Evolutionary conservation across 1,140 invertebrate species (phyloP), one percentile per base, ranked within the genome.

Genomic region (Cydia pomonella): DNA sequence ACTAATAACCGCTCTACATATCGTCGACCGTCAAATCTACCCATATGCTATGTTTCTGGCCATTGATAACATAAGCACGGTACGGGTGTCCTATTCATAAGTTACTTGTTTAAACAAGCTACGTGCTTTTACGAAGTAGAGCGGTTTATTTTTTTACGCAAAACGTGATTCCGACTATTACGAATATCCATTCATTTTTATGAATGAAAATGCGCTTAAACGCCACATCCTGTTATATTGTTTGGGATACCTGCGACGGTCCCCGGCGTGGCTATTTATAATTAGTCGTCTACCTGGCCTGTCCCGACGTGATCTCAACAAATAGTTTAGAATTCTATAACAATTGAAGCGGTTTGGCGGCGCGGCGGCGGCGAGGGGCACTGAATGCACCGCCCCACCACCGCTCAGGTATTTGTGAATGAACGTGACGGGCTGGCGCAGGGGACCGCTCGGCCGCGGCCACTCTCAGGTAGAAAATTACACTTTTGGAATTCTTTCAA

Each of bases 401-500:
- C 79, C 72, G 75, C 84, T 86, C 83, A 87, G 84, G 87, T 91
- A 92, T 92, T 92, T 90, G 92, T 92, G 90, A 92, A 92, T 92
- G 91, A 91, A 92, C 91, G 91, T 90, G 89, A 89, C 84, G 84
- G 82, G 77, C 82, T 78, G 83, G 80, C 82, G 84, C 64, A 84
- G 79, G 78, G 84, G 80, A 83, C 85, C 84, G 83, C 83, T 86
- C 86, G 82, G 81, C 77, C 82, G 87, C 86, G 84, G 83, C 83
- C 84, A 87, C 84, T 87, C 87, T 84, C 91, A 92, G 91, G 91
- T 92, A 92, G 84, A 88, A 92, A 91, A 91, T 90, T 90, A 92
- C 84, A 89, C 91, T 91, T 90, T 91, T 85, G 86, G 84, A 92
- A 92, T 92, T 92, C 89, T 92, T 92, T 91, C 82, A 87, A 90